phyloP scores from a whole-genome alignment of 2,888 invertebrate species.

The Galerucella pusilla region DNA sequence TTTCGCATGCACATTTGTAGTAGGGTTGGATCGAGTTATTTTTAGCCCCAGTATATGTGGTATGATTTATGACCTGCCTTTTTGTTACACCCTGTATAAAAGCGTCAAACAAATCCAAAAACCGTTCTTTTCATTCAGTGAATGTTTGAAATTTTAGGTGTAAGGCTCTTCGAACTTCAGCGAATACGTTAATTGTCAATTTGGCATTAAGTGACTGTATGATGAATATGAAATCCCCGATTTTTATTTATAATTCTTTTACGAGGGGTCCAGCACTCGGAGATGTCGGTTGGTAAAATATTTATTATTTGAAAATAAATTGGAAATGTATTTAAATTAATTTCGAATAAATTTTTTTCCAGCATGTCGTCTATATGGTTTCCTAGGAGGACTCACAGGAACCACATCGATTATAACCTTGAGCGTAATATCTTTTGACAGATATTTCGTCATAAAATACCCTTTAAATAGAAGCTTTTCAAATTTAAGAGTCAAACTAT shows the following conservation, averaged over 20 bases:
- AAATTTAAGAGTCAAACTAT: conserved; percentile 71
- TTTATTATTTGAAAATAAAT: not conserved
- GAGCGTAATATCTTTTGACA: conserved; percentile 83
- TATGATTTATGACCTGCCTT: no score
- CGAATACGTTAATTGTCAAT: conserved; percentile 80
- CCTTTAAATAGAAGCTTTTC: conserved; percentile 78
- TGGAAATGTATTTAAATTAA: no score
- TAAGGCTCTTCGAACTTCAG: conserved; percentile 77
- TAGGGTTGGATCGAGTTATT: no score
- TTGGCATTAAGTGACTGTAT: conserved; percentile 80
- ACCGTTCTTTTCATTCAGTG: not conserved
- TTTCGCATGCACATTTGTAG: no score
- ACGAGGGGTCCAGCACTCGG: conserved; percentile 79
- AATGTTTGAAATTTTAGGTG: conserved; percentile 68
- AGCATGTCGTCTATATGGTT: conserved; percentile 85
- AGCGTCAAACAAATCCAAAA: no score
- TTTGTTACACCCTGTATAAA: no score
- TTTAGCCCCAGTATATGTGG: no score
- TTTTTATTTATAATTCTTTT: conserved; percentile 81
- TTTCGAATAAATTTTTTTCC: conserved; percentile 51
- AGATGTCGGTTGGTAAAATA: conserved; percentile 70
- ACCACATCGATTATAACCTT: conserved; percentile 84
- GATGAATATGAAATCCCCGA: conserved; percentile 78
- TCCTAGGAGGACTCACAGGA: conserved; percentile 83
- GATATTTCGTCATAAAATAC: conserved; percentile 84